Conservation (phyloP, 2,888 invertebrate genomes). For the Ashinkailepas kermadecensis region DNA sequence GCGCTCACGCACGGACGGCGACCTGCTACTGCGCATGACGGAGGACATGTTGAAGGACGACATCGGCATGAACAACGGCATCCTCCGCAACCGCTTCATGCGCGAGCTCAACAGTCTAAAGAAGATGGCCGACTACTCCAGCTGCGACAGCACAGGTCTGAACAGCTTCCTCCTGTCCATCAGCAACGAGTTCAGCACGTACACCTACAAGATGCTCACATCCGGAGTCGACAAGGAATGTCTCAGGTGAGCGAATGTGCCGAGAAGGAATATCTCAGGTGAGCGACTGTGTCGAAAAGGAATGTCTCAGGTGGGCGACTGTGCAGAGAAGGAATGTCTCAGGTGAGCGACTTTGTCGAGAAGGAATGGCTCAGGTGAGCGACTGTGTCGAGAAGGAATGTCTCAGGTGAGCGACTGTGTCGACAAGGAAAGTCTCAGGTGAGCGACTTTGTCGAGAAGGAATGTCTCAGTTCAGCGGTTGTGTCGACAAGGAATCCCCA, state of each 20-base stretch:
- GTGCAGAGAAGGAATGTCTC: no score
- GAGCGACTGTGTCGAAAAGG: no score
- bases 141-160: constrained; percentile 82
- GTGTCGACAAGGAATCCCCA: no score
- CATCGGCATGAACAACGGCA: constrained; percentile 86
- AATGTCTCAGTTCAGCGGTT: no score
- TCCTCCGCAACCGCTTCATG: constrained; percentile 83
- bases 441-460: no score
- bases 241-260: constrained; percentile 49
- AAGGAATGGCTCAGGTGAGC: no score
- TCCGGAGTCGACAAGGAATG: constrained; percentile 89
- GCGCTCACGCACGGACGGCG: constrained; percentile 92
- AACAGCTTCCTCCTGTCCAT: constrained; percentile 75
- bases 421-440: no score
- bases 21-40: constrained; percentile 80
- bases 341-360: no score
- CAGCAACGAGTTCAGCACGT: constrained; percentile 84
- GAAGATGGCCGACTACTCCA: constrained; percentile 93
- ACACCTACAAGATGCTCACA: constrained; percentile 93
- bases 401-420: no score
- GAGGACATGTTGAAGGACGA: constrained; percentile 89
- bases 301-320: no score
- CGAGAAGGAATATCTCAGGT: no score
- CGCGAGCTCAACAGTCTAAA: constrained; percentile 87
- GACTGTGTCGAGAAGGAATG: no score